phyloP scores from a whole-genome alignment of 1,140 invertebrate species.

The Heliconius eleuchia region DNA sequence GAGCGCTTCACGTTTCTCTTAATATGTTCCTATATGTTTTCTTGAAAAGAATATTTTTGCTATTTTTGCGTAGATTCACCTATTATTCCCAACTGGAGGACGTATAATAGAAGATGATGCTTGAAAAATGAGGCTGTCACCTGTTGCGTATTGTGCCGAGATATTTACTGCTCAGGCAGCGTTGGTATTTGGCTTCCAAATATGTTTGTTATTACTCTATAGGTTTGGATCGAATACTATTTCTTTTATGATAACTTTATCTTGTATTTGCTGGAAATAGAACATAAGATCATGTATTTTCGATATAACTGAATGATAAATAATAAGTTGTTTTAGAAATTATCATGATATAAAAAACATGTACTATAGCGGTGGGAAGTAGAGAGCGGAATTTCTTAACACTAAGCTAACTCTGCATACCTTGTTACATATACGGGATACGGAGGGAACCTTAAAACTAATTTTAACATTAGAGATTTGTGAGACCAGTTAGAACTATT shows the following conservation, averaged over 20 bases:
- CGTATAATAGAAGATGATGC: conserved; percentile 9
- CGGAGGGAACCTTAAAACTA: background rate
- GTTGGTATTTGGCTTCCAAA: conserved; percentile 8
- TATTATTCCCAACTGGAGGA: background rate
- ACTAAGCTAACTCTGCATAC: too few relatives aligned
- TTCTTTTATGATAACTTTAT: background rate
- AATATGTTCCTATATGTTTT: conserved; percentile 8
- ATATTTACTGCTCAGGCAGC: conserved; percentile 13
- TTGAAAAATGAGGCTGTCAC: conserved; percentile 31
- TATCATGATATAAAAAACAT: too few relatives aligned
- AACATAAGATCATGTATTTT: too few relatives aligned
- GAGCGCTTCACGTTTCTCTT: conserved; percentile 16
- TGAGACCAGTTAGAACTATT: background rate
- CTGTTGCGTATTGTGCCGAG: conserved; percentile 28
- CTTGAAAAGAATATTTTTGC: conserved; percentile 26
- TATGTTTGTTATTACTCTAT: background rate
- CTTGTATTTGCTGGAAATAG: too few relatives aligned
- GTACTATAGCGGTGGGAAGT: too few relatives aligned
- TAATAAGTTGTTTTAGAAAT: too few relatives aligned
- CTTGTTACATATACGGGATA: too few relatives aligned
- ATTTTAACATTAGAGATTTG: background rate
- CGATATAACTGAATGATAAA: too few relatives aligned
- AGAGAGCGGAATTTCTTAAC: too few relatives aligned
- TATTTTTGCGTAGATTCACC: conserved; percentile 2
- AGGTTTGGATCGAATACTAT: background rate